A percentile compares a stretch with the other conserved stretches of the same genome.
Conservation (phyloP, 2,113 vertebrate species). For the Athene noctua region DNA sequence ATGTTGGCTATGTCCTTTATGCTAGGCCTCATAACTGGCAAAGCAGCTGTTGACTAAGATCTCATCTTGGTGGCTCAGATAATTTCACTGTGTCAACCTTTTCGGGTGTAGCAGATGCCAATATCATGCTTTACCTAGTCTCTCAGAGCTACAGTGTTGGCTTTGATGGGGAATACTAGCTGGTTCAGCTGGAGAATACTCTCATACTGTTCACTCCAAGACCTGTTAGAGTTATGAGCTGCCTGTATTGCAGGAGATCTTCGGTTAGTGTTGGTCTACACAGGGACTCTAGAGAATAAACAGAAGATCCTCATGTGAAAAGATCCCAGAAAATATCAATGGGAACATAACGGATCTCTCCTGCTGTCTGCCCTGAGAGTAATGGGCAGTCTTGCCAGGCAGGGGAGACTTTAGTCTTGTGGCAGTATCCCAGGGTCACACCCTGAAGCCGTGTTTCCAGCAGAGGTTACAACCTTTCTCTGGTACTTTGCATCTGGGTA, state of each 20-base stretch:
- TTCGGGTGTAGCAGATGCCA: background rate
- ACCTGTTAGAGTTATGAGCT: constrained; percentile 26
- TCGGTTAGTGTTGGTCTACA: background rate
- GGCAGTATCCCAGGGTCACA: background rate
- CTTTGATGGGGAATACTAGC: background rate
- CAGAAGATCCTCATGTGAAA: background rate
- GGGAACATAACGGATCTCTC: background rate
- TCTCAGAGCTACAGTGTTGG: background rate
- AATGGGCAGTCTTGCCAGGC: background rate
- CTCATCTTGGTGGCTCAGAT: background rate
- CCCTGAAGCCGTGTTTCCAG: rapidly evolving
- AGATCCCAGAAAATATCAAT: background rate
- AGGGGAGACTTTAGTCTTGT: background rate
- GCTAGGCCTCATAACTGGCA: no score
- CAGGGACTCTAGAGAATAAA: background rate
- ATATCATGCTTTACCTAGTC: background rate
- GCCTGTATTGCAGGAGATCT: background rate
- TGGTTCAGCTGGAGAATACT: background rate
- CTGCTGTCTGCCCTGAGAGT: background rate
- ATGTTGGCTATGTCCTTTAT: background rate
- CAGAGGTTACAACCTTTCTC: background rate
- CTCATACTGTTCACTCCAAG: background rate
- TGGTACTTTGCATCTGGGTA: background rate
- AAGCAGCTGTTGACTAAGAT: background rate
- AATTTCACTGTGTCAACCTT: background rate